phyloP scores from a whole-genome alignment of 2,888 invertebrate genomes.

The Auanema freiburgensis region DNA sequence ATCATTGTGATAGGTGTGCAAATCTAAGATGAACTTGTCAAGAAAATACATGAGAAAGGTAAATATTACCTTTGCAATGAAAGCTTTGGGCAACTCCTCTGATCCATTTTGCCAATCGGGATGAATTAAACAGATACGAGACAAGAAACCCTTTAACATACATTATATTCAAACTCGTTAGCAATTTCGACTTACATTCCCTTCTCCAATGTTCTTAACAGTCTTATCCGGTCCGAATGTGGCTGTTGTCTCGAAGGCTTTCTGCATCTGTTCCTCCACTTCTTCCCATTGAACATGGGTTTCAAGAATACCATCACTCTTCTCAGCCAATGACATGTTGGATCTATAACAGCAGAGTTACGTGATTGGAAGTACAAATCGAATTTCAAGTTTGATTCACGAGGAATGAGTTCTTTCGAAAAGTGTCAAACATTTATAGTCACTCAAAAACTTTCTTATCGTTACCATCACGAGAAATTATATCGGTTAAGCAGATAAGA shows the following conservation, averaged over 20 bases:
- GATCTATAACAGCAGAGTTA: no score
- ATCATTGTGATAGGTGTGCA: conserved; percentile 17
- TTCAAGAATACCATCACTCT: conserved; percentile 23
- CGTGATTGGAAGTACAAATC: no score
- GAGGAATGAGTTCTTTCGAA: no score
- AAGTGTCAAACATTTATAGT: no score
- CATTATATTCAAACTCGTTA: no score
- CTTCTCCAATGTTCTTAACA: conserved; percentile 24
- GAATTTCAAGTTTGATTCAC: no score
- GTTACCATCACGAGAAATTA: no score
- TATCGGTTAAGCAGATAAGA: no score
- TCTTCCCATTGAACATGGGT: conserved; percentile 34
- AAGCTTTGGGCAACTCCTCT: conserved; percentile 19
- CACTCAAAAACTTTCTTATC: no score
- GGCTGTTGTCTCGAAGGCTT: conserved; percentile 25
- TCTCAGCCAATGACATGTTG: conserved; percentile 20
- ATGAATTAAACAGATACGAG: conserved; percentile 27
- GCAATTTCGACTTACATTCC: conserved; percentile 31
- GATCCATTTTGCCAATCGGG: conserved; percentile 26
- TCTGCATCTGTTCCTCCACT: conserved; percentile 27
- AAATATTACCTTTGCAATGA: conserved; percentile 29
- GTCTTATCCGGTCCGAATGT: conserved; percentile 26
- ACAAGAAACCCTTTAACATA: conserved; percentile 29
- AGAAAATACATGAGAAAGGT: background rate
- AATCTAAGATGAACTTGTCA: no score